Evolutionary conservation across 2,113 vertebrate species (phyloP), one percentile per base, ranked within the genome.

Genomic region (Chroicocephalus ridibundus): DNA sequence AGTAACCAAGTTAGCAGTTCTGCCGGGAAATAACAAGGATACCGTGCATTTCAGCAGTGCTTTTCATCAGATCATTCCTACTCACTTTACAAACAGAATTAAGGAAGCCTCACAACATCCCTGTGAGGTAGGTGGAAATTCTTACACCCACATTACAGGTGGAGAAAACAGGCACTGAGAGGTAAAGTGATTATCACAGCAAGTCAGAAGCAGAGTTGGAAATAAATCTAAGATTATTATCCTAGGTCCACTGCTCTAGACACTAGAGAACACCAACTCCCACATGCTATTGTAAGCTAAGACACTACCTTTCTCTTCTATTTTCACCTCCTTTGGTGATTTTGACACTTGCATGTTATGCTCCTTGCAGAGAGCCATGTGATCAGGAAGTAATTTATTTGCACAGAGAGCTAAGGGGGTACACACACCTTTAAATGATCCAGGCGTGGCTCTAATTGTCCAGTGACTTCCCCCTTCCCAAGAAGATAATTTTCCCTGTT

Each of bases 41-140:
- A 91, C 96, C 91, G 40, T 88, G 93, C 61, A 62, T 95, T 96
- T 97, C 91, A 95, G 91, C 66, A 96, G 92, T 94, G 91, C 95
- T 97, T 95, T 97, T 96, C 96, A 95, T 96, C 95, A 96, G 92
- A 95, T 97, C 92, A 96, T 95, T 95, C 94, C 94, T 96, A 96
- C 95, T 89, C 91, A 79, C 88, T 96, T 96, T 96, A 96, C 96
- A 97, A 95, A 95, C 89, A 93, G 93, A 90, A 54, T 96, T 96
- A 94, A 81, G 72, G 70, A 82, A 94, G 93, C 97, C 93, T 98
- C 90, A 93, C 78, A 94, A 94, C 94, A 95, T 81, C 96, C 95
- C 92, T 96, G 96, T 95, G 97, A 98, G 95, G 94, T 95, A 97
- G 95, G 89, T 93, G 85, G 93, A 96, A 92, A 92, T 93, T 77